Evolutionary conservation across 2,797 vertebrate genomes (phyloP), one percentile per base, ranked within the genome.

Genomic region (Nasua narica): DNA sequence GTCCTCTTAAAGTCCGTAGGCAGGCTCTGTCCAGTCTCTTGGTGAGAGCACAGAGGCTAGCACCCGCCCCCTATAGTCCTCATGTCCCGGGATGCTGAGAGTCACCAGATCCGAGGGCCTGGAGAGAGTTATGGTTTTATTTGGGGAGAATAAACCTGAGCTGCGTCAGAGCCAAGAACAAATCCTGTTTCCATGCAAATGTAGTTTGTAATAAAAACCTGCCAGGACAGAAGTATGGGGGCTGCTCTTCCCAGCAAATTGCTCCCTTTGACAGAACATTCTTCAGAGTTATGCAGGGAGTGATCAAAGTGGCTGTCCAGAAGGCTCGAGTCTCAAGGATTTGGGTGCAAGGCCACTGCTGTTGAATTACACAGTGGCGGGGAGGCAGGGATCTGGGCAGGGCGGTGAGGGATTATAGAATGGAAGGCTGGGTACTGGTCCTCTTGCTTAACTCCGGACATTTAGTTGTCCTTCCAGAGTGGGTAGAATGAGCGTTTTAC

Each of bases 161-260:
- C 84, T 32, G 29, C 89, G 96, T 88, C 0, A 1, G 65, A 90
- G 83, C 27, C 19, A 19, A 77, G 90, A 88, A 62, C 56, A 93
- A 84, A 88, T 72, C 72, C 43, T 67, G 72, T 83, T 95, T 72
- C 88, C 87, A 79, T 79, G 93, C 92, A 81, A 93, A 82, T 84
- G 70, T 0, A 14, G 29, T 65, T 88, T 35, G 67, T 67, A 13
- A 40, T 79, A 65, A 95, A 91, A 84, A 65, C 35, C 87, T 10
- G 4, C 78, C 65, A 3, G 88, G 35, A 56, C 43, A 29, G 88
- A 40, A 12, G 32, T 7, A 10, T 1, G 2, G 77, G 35, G 62
- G 16, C 29, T 2, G 50, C 48, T 86, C 37, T 77, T 37, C 76
- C 58, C 52, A 27, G 88, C 37, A 43, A 48, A 43, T 19, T 0